Evolutionary conservation across 2,888 invertebrate genomes (phyloP).

Genomic region (Orthonevra nobilis): DNA sequence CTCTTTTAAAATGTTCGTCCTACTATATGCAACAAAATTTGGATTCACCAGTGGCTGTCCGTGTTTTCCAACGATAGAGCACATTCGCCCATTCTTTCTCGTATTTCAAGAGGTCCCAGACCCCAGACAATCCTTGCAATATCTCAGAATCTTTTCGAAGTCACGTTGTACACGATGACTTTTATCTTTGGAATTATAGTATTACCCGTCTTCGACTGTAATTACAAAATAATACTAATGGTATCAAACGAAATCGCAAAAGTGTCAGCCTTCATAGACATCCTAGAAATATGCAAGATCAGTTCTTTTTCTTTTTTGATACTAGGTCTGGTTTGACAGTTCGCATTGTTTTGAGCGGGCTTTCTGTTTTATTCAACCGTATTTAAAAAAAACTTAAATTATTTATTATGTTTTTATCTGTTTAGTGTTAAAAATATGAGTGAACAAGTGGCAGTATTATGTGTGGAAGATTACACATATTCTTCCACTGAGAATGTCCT

Average conservation of each 20-base stretch:
- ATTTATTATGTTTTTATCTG: neutral
- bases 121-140: too few relatives aligned
- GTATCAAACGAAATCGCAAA: neutral
- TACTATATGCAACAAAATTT: too few relatives aligned
- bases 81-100: too few relatives aligned
- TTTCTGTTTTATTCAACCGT: neutral
- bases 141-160: too few relatives aligned
- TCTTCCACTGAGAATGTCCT: neutral
- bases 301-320: too few relatives aligned
- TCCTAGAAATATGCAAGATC: conserved; percentile 2
- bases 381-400: too few relatives aligned
- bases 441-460: conserved; percentile 6
- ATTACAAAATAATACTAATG: neutral
- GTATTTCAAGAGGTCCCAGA: too few relatives aligned
- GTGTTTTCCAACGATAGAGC: too few relatives aligned
- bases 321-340: neutral
- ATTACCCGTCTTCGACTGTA: neutral
- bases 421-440: conserved; percentile 9
- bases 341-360: neutral
- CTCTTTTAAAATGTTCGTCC: too few relatives aligned
- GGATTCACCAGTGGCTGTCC: too few relatives aligned
- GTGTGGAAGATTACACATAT: conserved; percentile 7
- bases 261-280: neutral
- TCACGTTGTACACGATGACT: too few relatives aligned
- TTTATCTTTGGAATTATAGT: too few relatives aligned